These are phyloP conservation scores for Falco punctatus DNA, from an alignment of 2,113 vertebrate species.

Conservation along the genomic window DNA sequence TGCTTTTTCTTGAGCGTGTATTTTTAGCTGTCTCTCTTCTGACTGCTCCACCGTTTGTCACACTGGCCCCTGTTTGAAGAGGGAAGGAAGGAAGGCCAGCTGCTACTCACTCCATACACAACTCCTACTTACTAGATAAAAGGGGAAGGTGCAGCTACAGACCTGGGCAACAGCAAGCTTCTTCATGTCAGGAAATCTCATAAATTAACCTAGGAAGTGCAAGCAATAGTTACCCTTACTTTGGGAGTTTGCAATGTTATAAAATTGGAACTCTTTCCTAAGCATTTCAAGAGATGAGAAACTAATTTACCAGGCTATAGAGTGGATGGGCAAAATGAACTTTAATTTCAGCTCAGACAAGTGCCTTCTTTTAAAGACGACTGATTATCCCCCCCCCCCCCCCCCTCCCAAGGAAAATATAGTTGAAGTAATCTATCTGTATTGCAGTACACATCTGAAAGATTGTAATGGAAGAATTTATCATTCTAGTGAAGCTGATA, in stretches of 20 bases:
- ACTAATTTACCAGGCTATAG: slow-evolving; percentile 6
- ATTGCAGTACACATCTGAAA: slow-evolving; percentile 23
- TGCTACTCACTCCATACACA: neutral
- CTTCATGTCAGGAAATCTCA: neutral
- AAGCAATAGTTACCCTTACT: neutral
- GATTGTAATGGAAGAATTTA: neutral
- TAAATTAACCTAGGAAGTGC: neutral
- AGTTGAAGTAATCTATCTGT: neutral
- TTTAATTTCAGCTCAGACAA: neutral
- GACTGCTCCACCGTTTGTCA: neutral
- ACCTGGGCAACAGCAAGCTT: neutral
- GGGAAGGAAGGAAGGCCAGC: neutral
- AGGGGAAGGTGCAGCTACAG: neutral
- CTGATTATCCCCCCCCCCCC: neutral
- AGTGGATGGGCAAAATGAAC: neutral
- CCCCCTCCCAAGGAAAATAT: neutral
- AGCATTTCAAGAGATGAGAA: slow-evolving; percentile 24
- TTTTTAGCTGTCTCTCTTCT: neutral
- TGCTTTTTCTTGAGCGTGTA: neutral
- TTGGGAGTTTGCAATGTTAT: neutral
- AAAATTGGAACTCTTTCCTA: neutral
- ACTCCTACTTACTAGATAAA: neutral
- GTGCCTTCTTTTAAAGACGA: neutral
- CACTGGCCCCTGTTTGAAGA: neutral
- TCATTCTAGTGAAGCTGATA: neutral